These are phyloP conservation scores for Coenonympha glycerion DNA, from an alignment of 2,888 invertebrate species.

Conservation along the genomic window DNA sequence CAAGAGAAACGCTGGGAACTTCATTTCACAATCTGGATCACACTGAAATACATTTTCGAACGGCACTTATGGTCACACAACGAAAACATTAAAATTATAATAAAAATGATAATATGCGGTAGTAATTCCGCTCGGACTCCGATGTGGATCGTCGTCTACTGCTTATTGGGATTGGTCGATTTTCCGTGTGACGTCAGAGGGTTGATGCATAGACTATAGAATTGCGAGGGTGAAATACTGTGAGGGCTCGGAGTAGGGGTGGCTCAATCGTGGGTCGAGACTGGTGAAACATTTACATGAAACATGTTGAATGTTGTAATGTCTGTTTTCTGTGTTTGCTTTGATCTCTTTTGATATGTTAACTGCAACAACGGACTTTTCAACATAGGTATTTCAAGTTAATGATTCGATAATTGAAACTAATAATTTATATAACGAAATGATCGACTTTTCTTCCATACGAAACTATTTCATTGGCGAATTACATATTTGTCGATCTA, in stretches of 20 bases:
- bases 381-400: too few relatives aligned
- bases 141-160: conserved; percentile 66
- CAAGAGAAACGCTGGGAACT: conserved; percentile 40
- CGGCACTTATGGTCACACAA: conserved; percentile 56
- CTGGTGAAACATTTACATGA: too few relatives aligned
- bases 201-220: conserved; percentile 69
- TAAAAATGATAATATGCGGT: conserved; percentile 49
- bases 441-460: too few relatives aligned
- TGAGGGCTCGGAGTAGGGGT: conserved; percentile 27
- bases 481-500: too few relatives aligned
- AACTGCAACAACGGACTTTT: too few relatives aligned
- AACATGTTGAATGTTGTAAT: too few relatives aligned
- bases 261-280: too few relatives aligned
- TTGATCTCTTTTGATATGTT: too few relatives aligned
- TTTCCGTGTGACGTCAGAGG: conserved; percentile 77
- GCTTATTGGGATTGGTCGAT: conserved; percentile 78
- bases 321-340: too few relatives aligned
- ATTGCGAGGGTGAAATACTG: conserved; percentile 41
- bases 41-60: conserved; percentile 52
- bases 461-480: too few relatives aligned
- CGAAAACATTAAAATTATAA: conserved; percentile 64
- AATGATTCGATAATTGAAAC: too few relatives aligned
- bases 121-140: conserved; percentile 58
- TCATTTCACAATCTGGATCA: conserved; percentile 64
- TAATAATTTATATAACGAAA: too few relatives aligned